Evolutionary conservation across 2,113 vertebrate genomes (phyloP).

Genomic region (Poeciliopsis prolifica): DNA sequence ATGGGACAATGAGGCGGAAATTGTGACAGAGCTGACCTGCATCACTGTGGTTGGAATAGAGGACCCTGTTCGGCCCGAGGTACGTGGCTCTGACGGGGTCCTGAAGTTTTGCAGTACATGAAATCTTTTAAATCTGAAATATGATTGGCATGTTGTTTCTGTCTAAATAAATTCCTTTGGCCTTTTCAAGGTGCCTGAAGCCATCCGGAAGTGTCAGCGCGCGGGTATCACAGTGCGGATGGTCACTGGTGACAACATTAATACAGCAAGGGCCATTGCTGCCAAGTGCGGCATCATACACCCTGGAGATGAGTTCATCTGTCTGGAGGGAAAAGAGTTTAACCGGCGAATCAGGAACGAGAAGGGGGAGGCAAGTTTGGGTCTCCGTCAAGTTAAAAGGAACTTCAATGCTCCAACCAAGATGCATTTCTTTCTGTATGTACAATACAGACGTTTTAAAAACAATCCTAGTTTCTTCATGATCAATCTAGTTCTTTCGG

Average conservation of each 20-base stretch:
- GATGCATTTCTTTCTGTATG: background rate
- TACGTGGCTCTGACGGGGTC: constrained; percentile 39
- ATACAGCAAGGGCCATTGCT: constrained; percentile 89
- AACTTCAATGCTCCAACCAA: background rate
- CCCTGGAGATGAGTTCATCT: constrained; percentile 90
- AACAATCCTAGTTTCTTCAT: background rate
- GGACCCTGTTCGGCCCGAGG: constrained; percentile 90
- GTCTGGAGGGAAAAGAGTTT: constrained; percentile 91
- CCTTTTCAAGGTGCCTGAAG: constrained; percentile 85
- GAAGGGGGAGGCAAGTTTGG: constrained; percentile 86
- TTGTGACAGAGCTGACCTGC: constrained; percentile 86
- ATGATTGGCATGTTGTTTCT: background rate
- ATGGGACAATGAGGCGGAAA: constrained; percentile 88
- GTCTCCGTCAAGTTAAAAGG: background rate
- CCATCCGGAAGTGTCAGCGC: constrained; percentile 90
- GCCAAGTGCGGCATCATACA: constrained; percentile 92
- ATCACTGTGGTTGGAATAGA: constrained; percentile 91
- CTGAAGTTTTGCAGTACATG: background rate
- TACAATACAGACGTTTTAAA: background rate
- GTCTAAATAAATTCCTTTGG: constrained; percentile 6
- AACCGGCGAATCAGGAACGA: constrained; percentile 91
- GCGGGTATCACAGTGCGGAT: constrained; percentile 92
- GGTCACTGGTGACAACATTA: constrained; percentile 93
- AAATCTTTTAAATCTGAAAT: background rate
- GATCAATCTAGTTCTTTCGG: background rate